Evolutionary conservation across 2,797 vertebrate species (phyloP), one percentile per base, ranked within the genome.

Genomic region (Acanthornis magna): DNA sequence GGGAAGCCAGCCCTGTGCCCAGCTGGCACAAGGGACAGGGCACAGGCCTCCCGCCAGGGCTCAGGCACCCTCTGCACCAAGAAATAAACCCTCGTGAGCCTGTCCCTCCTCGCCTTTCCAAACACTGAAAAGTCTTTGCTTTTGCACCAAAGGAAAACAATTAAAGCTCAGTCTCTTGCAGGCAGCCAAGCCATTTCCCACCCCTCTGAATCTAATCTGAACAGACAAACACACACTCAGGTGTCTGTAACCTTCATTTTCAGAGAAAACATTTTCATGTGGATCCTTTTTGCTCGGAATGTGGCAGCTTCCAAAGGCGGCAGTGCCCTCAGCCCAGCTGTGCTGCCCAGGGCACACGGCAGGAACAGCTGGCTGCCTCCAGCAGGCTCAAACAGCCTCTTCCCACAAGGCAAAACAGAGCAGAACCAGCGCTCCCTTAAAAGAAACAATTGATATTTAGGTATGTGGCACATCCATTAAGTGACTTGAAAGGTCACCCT

Each of bases 401-500:
- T 70, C 79, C 87, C 70, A 23, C 9, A 10, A 79, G n/a, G 65
- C 65, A 88, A 65, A 72, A 51, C 73, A 51, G 92, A 80, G 81
- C 89, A 89, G 67, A 90, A 68, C 19, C 9, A 11, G 32, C 4
- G 42, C 9, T 67, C 18, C 29, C 20, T 18, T 53, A 26, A 85
- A 40, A 72, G 86, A 83, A 97, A 91, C 13, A 48, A 87, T 7
- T 88, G 92, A 75, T 95, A 86, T 89, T 94, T 89, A 78, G 72
- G 57, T 36, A 50, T 26, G 92, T 95, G 91, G 92, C 89, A 91
- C 93, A 91, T 95, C 96, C 92, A 85, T 95, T 89, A 76, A 83
- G 70, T 62, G 67, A 67, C 67, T 79, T 3, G 30, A 95, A 96
- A 93, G 90, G 96, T 96, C 96, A 96, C 95, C 68, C 83, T 87